Percentiles rank a stretch among this genome's conserved stretches.
Evolutionary conservation across 92 coral and sea anemone genomes (phyloP).

Genomic region (Zoanthus solanderi): DNA sequence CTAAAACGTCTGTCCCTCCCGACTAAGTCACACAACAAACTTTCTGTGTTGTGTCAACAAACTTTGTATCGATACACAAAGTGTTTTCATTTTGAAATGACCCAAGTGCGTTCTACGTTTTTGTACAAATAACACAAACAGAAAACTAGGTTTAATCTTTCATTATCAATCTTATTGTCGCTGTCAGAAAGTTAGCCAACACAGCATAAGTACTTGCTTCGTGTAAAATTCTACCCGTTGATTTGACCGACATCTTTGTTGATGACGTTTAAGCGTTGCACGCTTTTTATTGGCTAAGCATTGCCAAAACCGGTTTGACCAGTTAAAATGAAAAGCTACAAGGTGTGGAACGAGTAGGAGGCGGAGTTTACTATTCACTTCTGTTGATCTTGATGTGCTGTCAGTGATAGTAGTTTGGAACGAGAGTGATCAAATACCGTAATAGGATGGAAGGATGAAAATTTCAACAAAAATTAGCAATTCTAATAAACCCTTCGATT

Average conservation of each 20-base stretch:
- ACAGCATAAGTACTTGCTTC: conserved; percentile 39
- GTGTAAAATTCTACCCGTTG: conserved; percentile 42
- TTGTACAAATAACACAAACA: neutral
- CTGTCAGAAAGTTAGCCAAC: conserved; percentile 23
- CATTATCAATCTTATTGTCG: neutral
- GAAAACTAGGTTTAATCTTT: neutral
- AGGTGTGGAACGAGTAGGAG: conserved; percentile 43
- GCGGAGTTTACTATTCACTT: conserved; percentile 45
- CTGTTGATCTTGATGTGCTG: conserved; percentile 31
- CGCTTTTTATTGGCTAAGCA: conserved; percentile 27
- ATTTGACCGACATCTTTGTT: conserved; percentile 54
- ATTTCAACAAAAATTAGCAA: conserved; percentile 45
- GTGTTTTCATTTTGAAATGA: conserved; percentile 22
- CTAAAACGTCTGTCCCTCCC: conserved; percentile 38
- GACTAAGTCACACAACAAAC: conserved; percentile 37
- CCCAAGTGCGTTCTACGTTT: neutral
- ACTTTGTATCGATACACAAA: neutral
- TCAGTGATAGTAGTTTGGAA: conserved; percentile 10
- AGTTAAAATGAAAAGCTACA: conserved; percentile 23
- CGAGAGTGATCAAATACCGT: conserved; percentile 35
- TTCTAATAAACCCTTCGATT: conserved; percentile 17
- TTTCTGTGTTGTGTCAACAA: conserved; percentile 17
- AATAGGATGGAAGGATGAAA: conserved; percentile 54
- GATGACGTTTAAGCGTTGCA: conserved; percentile 43
- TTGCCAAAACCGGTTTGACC: conserved; percentile 37